Conservation (phyloP, 2,797 vertebrate genomes). For the Streptopelia turtur region DNA sequence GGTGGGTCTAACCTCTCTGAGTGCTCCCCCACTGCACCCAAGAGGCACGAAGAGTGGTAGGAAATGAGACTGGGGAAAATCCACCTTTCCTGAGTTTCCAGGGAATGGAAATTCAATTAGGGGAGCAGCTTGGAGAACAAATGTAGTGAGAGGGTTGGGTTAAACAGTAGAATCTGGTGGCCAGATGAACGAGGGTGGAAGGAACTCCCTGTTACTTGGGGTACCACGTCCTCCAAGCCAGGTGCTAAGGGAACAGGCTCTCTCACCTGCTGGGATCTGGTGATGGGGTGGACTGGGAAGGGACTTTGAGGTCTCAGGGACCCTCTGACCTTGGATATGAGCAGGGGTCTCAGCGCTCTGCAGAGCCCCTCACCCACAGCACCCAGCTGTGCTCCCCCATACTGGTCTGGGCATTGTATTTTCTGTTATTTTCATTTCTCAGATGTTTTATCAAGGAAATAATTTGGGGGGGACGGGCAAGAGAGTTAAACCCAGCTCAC, state of each 20-base stretch:
- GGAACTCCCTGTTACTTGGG: background rate
- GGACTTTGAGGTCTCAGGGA: background rate
- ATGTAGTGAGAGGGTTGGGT: too few relatives aligned
- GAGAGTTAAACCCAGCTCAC: background rate
- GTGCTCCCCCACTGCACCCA: too few relatives aligned
- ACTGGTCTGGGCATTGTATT: too few relatives aligned
- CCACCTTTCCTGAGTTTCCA: too few relatives aligned
- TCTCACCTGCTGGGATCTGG: background rate
- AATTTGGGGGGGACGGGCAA: background rate
- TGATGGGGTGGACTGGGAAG: background rate
- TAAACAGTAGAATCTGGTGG: background rate
- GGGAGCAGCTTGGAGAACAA: too few relatives aligned
- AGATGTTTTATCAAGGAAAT: background rate
- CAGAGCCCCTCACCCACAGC: background rate
- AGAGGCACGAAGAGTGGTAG: too few relatives aligned
- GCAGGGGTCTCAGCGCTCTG: background rate
- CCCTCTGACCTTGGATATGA: background rate
- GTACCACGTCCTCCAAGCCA: background rate
- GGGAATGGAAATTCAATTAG: too few relatives aligned
- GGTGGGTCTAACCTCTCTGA: too few relatives aligned
- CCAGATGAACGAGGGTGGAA: background rate
- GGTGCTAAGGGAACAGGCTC: background rate
- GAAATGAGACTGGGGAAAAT: too few relatives aligned
- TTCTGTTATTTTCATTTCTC: background rate
- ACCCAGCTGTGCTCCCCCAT: background rate